phyloP scores from a whole-genome alignment of 2,797 vertebrate genomes.

The Eulemur coronatus region DNA sequence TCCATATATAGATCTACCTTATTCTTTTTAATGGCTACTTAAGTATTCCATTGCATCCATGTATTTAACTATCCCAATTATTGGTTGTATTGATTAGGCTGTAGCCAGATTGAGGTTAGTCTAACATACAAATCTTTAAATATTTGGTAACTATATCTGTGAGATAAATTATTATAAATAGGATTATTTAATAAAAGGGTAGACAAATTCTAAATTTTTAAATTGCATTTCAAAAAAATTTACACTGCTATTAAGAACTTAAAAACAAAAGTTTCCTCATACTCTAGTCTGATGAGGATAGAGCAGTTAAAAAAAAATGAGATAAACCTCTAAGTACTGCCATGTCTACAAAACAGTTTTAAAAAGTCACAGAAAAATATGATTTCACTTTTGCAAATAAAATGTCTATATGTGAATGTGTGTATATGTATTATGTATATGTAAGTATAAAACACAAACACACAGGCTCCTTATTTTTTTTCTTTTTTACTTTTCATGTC shows the following conservation, averaged over 20 bases:
- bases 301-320: neutral
- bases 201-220: slow-evolving; percentile 16
- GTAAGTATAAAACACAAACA: neutral
- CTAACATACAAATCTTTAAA: slow-evolving; percentile 36
- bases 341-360: neutral
- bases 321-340: neutral
- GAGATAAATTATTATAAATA: slow-evolving; percentile 35
- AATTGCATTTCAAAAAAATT: slow-evolving; percentile 1
- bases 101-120: neutral
- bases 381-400: neutral
- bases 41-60: neutral
- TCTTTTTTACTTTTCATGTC: too few species aligned
- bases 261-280: neutral
- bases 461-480: neutral
- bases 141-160: neutral
- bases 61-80: neutral
- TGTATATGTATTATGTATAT: too few species aligned
- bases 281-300: neutral
- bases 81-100: neutral
- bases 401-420: neutral
- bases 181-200: neutral
- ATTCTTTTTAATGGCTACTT: neutral
- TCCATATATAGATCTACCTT: neutral
- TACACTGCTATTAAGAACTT: neutral
- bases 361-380: slow-evolving; percentile 16